A percentile compares a stretch with the other conserved stretches of the same genome.
Conservation (phyloP, 2,888 invertebrate species). For the Torymus auratus region DNA sequence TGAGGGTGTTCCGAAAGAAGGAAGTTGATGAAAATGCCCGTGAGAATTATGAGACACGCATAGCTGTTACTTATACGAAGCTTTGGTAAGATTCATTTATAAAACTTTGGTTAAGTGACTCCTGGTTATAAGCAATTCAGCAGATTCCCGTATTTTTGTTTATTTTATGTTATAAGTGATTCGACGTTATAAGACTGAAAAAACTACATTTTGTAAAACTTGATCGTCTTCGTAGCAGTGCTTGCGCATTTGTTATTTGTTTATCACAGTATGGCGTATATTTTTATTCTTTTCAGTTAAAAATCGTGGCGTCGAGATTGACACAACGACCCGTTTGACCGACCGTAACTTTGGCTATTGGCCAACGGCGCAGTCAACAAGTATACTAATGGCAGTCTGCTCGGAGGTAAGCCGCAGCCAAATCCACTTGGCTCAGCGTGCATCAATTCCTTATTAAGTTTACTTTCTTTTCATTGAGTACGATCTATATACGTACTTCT, state of each 20-base stretch:
- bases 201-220: constrained; percentile 14
- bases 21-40: constrained; percentile 43
- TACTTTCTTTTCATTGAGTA: background rate
- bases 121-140: constrained; percentile 21
- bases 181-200: background rate
- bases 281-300: constrained; percentile 35
- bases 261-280: constrained; percentile 62
- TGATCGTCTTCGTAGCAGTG: constrained; percentile 28
- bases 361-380: constrained; percentile 20
- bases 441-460: constrained; percentile 60
- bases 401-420: constrained; percentile 60
- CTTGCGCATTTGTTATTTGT: constrained; percentile 14
- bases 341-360: constrained; percentile 24
- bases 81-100: constrained; percentile 65
- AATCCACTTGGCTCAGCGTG: constrained; percentile 55
- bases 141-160: constrained; percentile 5
- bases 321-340: constrained; percentile 31
- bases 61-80: constrained; percentile 59
- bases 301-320: constrained; percentile 51
- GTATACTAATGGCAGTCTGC: constrained; percentile 65
- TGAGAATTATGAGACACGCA: constrained; percentile 48
- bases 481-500: too few relatives aligned
- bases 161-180: background rate
- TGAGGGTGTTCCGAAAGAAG: constrained; percentile 35
- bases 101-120: constrained; percentile 59